Conservation (phyloP, 2,797 vertebrate species). For the Chloroceryle amazona region DNA sequence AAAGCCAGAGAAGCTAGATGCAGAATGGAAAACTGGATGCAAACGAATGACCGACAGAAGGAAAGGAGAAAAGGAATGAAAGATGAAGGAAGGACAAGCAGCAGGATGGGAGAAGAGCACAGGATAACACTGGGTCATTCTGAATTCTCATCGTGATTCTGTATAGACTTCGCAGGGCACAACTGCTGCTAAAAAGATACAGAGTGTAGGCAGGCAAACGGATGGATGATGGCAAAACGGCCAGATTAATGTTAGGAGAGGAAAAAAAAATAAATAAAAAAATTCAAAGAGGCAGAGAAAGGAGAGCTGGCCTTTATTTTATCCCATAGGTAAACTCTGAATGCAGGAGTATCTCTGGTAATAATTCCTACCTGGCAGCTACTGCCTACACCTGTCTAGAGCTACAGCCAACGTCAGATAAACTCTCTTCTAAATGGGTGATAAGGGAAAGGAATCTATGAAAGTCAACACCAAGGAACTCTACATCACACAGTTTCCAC, state of each 20-base stretch:
- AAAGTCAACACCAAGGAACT: neutral
- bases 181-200: neutral
- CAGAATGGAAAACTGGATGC: slow-evolving; percentile 71
- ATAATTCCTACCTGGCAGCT: neutral
- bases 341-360: neutral
- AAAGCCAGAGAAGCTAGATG: neutral
- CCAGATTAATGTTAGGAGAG: neutral
- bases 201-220: neutral
- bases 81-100: slow-evolving; percentile 15
- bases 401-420: neutral
- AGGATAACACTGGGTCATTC: neutral
- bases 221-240: neutral
- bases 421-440: neutral
- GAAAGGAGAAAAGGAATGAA: slow-evolving; percentile 63
- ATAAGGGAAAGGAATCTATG: neutral
- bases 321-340: neutral
- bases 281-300: neutral
- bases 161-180: neutral
- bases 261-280: rapidly evolving
- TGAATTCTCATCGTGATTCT: neutral
- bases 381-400: neutral
- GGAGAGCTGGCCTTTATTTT: neutral
- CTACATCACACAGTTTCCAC: neutral
- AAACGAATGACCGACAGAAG: neutral
- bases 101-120: neutral